Base-by-base conservation (phyloP, 2,113 vertebrate species). In the Brienomyrus longianalis region DNA sequence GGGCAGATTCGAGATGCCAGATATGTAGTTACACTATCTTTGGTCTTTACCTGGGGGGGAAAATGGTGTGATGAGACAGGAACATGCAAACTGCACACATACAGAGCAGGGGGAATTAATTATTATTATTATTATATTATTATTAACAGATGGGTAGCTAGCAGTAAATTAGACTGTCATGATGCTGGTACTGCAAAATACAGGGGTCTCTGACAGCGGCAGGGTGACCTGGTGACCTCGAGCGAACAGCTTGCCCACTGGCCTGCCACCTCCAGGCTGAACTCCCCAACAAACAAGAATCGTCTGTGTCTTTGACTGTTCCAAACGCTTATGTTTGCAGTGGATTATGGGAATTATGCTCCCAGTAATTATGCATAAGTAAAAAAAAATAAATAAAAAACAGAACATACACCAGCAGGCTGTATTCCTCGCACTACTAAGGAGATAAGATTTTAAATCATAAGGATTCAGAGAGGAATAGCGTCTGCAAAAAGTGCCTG, bases 371-470 rank as follows among this genome's bases (percentile, higher is more conserved):
- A 70, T 27, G n/a, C 62, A 27, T 11, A 66, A 39, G 3, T 5
- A 2, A 1, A 39, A 74, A 48, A 51, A 88, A 50, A 80, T 80
- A 54, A 39, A 39, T 1, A 39, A 39, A 39, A 39, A 39, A 39
- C 39, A 39, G 27, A 74, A 54, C 83, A 31, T 52, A 48, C n/a
- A 39, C 88, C 3, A 50, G 66, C 47, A 45, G 43, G 13, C 23
- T 19, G 70, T 62, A 74, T 74, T 47, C 87, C n/a, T 66, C n/a
- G 48, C 87, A 45, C 56, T n/a, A 5, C 27, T 11, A 54, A 31
- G 48, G 50, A 86, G 84, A 86, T 86, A 86, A 86, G 50, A 86
- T 86, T 70, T n/a, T 52, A 21, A 15, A 83, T 50, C n/a, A 31
- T 10, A 80, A 83, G 50, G 17, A 83, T 35, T 56, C 45, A 39